Conservation (phyloP, 2,888 invertebrate species). For the Chesias legatella region DNA sequence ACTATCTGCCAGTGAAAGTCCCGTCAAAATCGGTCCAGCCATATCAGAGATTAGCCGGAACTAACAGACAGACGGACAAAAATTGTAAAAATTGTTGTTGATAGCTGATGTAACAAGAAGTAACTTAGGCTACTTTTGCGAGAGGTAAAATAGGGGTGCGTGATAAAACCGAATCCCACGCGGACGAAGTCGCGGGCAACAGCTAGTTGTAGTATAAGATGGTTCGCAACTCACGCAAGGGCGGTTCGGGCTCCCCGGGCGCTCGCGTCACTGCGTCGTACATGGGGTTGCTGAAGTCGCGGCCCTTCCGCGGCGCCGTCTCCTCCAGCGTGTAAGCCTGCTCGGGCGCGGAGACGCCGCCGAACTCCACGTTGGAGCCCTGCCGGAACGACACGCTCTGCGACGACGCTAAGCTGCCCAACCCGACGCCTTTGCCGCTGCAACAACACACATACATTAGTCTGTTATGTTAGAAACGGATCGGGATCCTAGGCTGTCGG, state of each 20-base stretch:
- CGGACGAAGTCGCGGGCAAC: too few relatives aligned
- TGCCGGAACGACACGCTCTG: conserved; percentile 96
- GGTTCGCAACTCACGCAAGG: conserved; percentile 65
- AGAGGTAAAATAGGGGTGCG: too few relatives aligned
- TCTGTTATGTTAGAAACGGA: neutral
- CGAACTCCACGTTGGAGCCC: conserved; percentile 96
- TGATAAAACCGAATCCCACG: too few relatives aligned
- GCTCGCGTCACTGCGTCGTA: conserved; percentile 93
- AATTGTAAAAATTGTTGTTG: too few relatives aligned
- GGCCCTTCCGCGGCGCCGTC: conserved; percentile 82
- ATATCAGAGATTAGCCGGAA: too few relatives aligned
- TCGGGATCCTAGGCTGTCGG: too few relatives aligned
- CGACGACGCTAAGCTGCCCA: conserved; percentile 90
- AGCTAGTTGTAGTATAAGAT: too few relatives aligned
- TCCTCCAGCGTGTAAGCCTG: conserved; percentile 90
- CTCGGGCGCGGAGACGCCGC: conserved; percentile 76
- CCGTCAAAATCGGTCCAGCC: too few relatives aligned
- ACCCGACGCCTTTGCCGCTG: conserved; percentile 89
- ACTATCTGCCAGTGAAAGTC: too few relatives aligned
- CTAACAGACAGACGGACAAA: too few relatives aligned
- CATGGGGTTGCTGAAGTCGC: conserved; percentile 99
- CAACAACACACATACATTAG: neutral
- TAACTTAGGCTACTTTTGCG: too few relatives aligned
- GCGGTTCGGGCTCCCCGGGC: conserved; percentile 60
- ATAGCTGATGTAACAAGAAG: too few relatives aligned